Conservation (phyloP, 2,797 vertebrate species). For the Tragopan temminckii region DNA sequence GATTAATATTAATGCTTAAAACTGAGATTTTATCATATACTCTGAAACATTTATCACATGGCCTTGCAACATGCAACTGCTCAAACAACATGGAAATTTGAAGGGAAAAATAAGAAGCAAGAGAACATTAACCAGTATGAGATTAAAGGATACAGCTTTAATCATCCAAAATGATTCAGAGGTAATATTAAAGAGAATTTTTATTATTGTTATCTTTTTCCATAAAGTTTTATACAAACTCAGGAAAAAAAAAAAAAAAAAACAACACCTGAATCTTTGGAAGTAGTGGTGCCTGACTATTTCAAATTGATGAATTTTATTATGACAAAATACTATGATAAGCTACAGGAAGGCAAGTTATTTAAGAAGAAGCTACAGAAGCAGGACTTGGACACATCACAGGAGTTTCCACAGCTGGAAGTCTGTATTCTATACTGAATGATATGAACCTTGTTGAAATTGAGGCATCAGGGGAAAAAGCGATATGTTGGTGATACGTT, state of each 20-base stretch:
- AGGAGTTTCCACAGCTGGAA: background rate
- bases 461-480: rapidly evolving
- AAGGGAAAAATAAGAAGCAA: background rate
- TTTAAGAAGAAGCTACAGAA: background rate
- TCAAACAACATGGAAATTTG: background rate
- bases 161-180: background rate
- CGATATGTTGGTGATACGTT: background rate
- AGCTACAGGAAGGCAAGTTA: background rate
- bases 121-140: background rate
- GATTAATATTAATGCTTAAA: background rate
- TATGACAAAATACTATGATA: background rate
- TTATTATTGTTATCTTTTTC: background rate
- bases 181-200: background rate
- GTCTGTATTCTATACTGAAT: background rate
- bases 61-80: background rate
- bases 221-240: background rate
- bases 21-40: background rate
- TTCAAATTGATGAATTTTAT: background rate
- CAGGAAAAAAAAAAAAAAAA: background rate
- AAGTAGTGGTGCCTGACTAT: background rate
- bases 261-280: background rate
- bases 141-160: background rate
- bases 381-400: background rate
- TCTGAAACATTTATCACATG: background rate
- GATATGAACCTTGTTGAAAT: too few species aligned